phyloP scores from a whole-genome alignment of 1,140 invertebrate genomes.

The Musca domestica region DNA sequence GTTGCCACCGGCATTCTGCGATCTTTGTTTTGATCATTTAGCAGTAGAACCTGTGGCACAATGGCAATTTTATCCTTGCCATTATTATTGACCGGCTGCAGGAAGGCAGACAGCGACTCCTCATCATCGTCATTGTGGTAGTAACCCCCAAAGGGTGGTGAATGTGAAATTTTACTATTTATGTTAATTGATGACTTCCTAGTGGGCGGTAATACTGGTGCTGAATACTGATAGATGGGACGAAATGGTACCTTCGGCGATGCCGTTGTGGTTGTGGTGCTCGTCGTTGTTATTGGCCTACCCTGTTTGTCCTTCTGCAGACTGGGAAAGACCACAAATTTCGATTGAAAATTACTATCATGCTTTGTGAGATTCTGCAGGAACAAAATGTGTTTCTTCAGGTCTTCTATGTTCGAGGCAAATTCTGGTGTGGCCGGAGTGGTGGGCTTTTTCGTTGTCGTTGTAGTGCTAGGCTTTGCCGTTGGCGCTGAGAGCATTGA shows the following conservation, averaged over 20 bases:
- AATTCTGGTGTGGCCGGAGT: conserved; percentile 23
- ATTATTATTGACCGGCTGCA: conserved; percentile 22
- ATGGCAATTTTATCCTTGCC: conserved; percentile 31
- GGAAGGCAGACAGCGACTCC: conserved; percentile 23
- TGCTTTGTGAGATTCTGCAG: conserved; percentile 51
- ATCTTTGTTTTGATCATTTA: conserved; percentile 36
- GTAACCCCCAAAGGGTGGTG: conserved; percentile 39
- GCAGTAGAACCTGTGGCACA: conserved; percentile 43
- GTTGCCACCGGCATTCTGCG: conserved; percentile 26
- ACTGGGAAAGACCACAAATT: conserved; percentile 52
- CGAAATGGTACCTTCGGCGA: conserved; percentile 35
- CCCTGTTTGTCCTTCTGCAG: conserved; percentile 40
- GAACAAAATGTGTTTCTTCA: conserved; percentile 51
- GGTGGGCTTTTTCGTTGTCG: conserved; percentile 26
- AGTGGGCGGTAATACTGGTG: conserved; percentile 44
- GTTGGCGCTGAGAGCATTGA: conserved; percentile 2
- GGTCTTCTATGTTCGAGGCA: conserved; percentile 45
- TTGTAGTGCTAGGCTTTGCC: conserved; percentile 26
- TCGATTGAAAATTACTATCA: conserved; percentile 50
- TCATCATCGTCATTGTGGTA: conserved; percentile 38
- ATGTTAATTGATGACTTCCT: conserved; percentile 30
- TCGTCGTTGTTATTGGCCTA: conserved; percentile 21
- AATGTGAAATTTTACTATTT: conserved; percentile 30
- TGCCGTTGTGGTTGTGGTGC: conserved; percentile 21
- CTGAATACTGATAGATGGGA: conserved; percentile 42